Conservation (phyloP, 2,113 vertebrate species). For the Pangasianodon hypophthalmus region DNA sequence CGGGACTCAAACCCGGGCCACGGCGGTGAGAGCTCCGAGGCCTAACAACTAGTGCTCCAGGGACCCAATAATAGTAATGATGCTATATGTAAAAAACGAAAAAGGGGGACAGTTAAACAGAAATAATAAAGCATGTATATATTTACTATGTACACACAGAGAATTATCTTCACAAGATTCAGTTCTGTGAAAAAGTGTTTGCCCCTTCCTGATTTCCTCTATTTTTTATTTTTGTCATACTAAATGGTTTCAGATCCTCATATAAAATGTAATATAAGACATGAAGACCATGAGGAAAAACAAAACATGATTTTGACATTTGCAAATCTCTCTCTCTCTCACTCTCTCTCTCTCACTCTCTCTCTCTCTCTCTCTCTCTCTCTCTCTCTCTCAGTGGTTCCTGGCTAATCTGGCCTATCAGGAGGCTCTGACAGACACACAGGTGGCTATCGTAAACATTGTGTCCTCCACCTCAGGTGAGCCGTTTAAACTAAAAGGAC, state of each 20-base stretch:
- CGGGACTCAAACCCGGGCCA: no score
- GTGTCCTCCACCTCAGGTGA: conserved; percentile 95
- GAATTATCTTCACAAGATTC: neutral
- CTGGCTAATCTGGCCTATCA: conserved; percentile 96
- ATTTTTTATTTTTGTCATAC: neutral
- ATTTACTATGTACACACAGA: neutral
- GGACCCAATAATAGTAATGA: neutral
- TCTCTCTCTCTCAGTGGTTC: conserved; percentile 83
- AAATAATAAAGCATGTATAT: neutral
- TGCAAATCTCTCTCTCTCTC: neutral
- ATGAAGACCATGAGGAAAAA: neutral
- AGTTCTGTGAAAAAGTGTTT: neutral
- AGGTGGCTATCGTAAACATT: conserved; percentile 93
- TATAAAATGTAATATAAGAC: neutral
- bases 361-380: conserved; percentile 34
- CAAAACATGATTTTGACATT: neutral
- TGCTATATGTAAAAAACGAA: neutral
- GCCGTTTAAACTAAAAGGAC: conserved; percentile 12
- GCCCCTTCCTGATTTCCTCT: neutral
- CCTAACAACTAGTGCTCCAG: no score
- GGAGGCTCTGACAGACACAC: conserved; percentile 91
- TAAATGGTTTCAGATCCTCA: neutral
- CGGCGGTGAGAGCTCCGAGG: no score
- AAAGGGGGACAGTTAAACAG: neutral
- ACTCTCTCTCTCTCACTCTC: conserved; percentile 2